Percentiles rank a stretch among this genome's conserved stretches.
phyloP scores from a whole-genome alignment of 2,888 invertebrate species.

The Campaea margaritaria region DNA sequence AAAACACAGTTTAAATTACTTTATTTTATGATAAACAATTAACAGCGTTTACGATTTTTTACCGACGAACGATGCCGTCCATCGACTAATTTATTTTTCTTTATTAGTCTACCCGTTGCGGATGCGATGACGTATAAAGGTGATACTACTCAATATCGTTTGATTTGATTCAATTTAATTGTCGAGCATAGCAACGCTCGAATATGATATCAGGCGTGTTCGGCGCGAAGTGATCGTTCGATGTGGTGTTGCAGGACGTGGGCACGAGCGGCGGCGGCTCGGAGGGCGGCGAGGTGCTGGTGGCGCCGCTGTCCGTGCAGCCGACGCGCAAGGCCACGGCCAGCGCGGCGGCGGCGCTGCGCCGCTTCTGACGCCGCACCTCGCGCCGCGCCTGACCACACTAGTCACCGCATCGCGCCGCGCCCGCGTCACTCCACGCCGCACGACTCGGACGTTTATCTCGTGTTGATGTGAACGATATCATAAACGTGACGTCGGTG shows the following conservation, averaged over 20 bases:
- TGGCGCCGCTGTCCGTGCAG: slow-evolving; percentile 93
- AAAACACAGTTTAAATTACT: no score
- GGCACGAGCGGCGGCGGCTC: slow-evolving; percentile 85
- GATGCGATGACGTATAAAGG: slow-evolving; percentile 20
- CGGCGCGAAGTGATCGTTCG: background rate
- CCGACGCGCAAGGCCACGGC: slow-evolving; percentile 91
- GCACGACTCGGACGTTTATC: background rate
- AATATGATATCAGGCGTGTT: background rate
- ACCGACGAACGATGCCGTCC: no score
- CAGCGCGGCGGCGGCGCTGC: slow-evolving; percentile 87
- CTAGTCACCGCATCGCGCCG: slow-evolving; percentile 26
- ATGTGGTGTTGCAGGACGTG: slow-evolving; percentile 86
- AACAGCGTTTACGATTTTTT: no score
- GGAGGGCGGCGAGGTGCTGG: slow-evolving; percentile 85
- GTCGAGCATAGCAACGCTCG: background rate
- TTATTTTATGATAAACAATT: no score
- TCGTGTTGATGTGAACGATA: slow-evolving; percentile 1
- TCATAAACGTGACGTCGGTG: slow-evolving; percentile 7
- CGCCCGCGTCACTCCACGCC: slow-evolving; percentile 1
- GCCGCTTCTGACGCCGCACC: slow-evolving; percentile 87
- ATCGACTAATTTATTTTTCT: slow-evolving; percentile 14
- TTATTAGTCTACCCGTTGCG: slow-evolving; percentile 23
- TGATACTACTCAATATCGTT: background rate
- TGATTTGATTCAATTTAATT: background rate
- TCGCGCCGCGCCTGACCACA: slow-evolving; percentile 54